Base-by-base conservation (phyloP, 2,888 invertebrate species). In the Andrena fulva region DNA sequence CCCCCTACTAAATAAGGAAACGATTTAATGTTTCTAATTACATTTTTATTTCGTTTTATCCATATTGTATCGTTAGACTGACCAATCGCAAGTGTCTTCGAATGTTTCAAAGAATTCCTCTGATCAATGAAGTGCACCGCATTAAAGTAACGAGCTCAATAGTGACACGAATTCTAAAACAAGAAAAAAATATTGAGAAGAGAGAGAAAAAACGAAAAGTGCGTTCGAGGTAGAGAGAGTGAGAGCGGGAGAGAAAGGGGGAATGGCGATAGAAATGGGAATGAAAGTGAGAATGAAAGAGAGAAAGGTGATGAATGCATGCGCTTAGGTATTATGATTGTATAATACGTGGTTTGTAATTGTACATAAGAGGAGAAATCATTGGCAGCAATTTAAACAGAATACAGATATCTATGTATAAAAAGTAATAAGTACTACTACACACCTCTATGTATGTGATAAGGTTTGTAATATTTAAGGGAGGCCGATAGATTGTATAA, bases 281-380 rank as follows among this genome's bases (percentile, higher is more conserved):
- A 68, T 69, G 75, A 66, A 5, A 74, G 81, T 67, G 35, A 77
- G 78, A 73, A 69, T 71, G 79, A 52, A 50, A 59, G 85, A 79
- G 77, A 64, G 68, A 70, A 71, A 71, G 56, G 52, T 73, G 77
- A 87, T 83, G 77, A 87, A 83, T 82, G 85, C 73, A 80, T 89
- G 89, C 78, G 68, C 48, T 76, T 91, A 91, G 91, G 85, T 91
- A 90, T 90, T 90, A 90, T 87, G 87, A 90, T 89, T 93, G 93
- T 93, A 93, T 91, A 91, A 93, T 92, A 92, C 81, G 85, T 88
- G 90, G 85, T 92, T 93, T 92, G 89, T 92, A 92, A 92, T 87
- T 93, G 93, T 93, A 93, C 87, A 93, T 93, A 93, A 75, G 85
- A 89, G 78, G 84, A 84, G 82, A 86, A 90, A 91, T 90, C 88